Percentiles rank a stretch among this genome's conserved stretches.
Conservation (phyloP, 2,797 vertebrate species). For the Limnodromus scolopaceus region DNA sequence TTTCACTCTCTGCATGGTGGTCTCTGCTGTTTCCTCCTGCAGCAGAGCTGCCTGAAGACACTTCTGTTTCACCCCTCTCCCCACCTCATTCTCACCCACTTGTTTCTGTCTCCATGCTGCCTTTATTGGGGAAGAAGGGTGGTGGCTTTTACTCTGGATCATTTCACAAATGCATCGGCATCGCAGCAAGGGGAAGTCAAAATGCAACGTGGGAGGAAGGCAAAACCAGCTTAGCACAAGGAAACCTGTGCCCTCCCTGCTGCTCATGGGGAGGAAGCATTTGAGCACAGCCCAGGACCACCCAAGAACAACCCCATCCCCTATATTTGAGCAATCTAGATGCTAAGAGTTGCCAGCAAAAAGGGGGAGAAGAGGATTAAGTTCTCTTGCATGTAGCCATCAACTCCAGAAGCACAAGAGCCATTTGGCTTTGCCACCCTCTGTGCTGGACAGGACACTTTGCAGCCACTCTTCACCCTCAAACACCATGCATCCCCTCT, state of each 20-base stretch:
- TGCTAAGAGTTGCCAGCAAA: background rate
- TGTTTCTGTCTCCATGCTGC: background rate
- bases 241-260: background rate
- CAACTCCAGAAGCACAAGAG: background rate
- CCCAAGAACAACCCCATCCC: background rate
- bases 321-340: background rate
- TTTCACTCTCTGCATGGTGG: background rate
- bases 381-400: background rate
- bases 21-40: background rate
- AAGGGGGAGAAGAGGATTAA: background rate
- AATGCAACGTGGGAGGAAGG: background rate
- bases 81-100: background rate
- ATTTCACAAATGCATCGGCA: background rate
- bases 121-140: background rate
- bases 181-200: background rate
- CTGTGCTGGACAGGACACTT: background rate
- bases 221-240: background rate
- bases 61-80: background rate
- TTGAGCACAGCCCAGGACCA: background rate
- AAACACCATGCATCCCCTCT: fast-evolving
- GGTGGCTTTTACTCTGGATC: background rate
- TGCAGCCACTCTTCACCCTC: background rate
- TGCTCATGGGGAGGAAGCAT: background rate
- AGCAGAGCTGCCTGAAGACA: background rate
- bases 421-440: background rate